phyloP scores from a whole-genome alignment of 2,888 invertebrate genomes.

The Petrolisthes cinctipes region DNA sequence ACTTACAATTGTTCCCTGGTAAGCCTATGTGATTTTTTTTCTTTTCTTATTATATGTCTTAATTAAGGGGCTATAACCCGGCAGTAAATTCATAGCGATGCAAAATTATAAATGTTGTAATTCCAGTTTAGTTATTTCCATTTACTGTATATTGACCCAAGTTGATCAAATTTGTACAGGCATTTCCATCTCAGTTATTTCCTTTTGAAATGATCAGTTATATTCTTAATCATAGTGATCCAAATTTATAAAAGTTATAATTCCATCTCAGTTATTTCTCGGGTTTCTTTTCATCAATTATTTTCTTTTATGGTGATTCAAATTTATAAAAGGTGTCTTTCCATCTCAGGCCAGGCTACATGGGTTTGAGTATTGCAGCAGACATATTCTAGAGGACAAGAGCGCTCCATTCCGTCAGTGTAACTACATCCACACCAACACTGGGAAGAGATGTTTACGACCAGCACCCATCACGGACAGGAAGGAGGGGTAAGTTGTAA shows the following conservation, averaged over 20 bases:
- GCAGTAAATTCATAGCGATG: too few species aligned
- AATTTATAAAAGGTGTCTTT: neutral
- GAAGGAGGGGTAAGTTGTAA: slow-evolving; percentile 76
- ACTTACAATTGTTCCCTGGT: slow-evolving; percentile 42
- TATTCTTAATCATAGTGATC: too few species aligned
- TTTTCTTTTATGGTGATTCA: neutral
- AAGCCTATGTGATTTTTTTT: neutral
- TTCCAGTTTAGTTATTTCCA: too few species aligned
- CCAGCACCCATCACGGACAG: slow-evolving; percentile 82
- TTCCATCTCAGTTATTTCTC: too few species aligned
- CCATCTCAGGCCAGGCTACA: slow-evolving; percentile 48
- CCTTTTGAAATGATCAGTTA: too few species aligned
- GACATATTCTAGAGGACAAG: slow-evolving; percentile 87
- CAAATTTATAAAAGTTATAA: too few species aligned
- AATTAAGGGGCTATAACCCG: too few species aligned
- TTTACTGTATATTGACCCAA: too few species aligned
- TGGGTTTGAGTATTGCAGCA: slow-evolving; percentile 54
- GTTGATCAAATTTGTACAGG: too few species aligned
- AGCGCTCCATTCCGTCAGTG: slow-evolving; percentile 88
- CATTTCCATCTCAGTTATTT: too few species aligned
- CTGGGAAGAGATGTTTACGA: slow-evolving; percentile 81
- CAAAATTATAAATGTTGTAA: too few species aligned
- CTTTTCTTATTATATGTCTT: too few species aligned
- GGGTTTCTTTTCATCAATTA: neutral
- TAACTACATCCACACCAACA: slow-evolving; percentile 77